Percentiles rank a stretch among this genome's conserved stretches.
Evolutionary conservation across 2,797 vertebrate genomes (phyloP).

Genomic region (Hemitrygon akajei): DNA sequence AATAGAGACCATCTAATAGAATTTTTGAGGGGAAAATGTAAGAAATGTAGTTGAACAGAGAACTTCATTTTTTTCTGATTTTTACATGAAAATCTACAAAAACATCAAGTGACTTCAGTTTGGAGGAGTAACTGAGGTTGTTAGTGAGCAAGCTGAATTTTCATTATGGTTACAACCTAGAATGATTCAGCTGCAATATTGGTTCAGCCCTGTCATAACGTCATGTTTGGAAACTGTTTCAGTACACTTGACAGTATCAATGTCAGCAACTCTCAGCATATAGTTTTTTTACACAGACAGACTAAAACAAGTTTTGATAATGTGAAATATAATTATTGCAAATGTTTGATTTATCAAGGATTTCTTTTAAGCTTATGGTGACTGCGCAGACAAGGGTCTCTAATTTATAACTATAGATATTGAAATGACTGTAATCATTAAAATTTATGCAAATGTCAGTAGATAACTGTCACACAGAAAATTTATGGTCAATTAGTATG

Average conservation of each 20-base stretch:
- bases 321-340: background rate
- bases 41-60: no score
- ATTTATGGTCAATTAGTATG: background rate
- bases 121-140: background rate
- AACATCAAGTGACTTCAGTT: background rate
- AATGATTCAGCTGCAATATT: background rate
- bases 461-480: background rate
- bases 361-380: background rate
- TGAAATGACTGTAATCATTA: background rate
- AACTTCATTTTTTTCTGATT: background rate
- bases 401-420: background rate
- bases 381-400: background rate
- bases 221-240: background rate
- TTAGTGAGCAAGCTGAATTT: background rate
- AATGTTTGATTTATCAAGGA: background rate
- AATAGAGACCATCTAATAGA: background rate
- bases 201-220: background rate
- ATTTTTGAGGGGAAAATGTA: background rate
- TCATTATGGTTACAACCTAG: background rate
- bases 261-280: background rate
- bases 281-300: slow-evolving; percentile 3
- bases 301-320: background rate
- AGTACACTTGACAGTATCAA: background rate
- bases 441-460: background rate
- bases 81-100: background rate